Evolutionary conservation across 2,113 vertebrate genomes (phyloP), one percentile per base, ranked within the genome.

Genomic region (Balaeniceps rex): DNA sequence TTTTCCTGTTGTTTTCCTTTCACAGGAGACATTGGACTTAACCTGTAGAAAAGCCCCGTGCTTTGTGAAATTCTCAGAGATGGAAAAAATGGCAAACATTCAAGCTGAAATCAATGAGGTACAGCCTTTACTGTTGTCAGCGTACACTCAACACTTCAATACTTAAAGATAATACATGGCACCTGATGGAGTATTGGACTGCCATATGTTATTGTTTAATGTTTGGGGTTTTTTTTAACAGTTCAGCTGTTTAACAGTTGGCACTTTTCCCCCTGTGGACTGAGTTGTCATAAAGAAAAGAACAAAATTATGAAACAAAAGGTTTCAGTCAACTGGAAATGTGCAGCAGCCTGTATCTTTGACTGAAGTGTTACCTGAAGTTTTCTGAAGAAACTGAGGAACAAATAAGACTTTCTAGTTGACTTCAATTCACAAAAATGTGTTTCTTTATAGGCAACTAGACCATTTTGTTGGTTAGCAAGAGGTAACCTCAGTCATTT

Each of bases 61-160:
- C 95, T 97, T 99, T 98, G 92, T 96, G 96, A 97, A 94, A 42
- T 98, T 99, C 82, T 95, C 96, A 10, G 98, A 98, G 78, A 81
- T 95, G 78, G 98, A 99, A 63, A 95, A 98, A 88, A 98, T 96
- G 54, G 98, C 98, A 92, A 96, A 97, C 72, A 90, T 96, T 18
- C 97, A 95, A 96, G 98, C 98, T 88, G 98, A 98, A 96, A 97
- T 99, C 94, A 97, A 97, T 40, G 94, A 99, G 98, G 99, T 99
- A 97, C 93, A 49, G 51, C 51, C 38, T 82, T 75, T 77, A 8
- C 36, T 36, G 5, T 33, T 92, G 46, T 68, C 54, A 21, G 5
- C 8, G 5, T 65, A 21, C 6, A 4, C n/a, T 54, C 17, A 40
- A 1, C 6, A 1, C 25, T 29, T 88, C 2, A 6, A 4, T 82